Evolutionary conservation across 2,113 vertebrate species (phyloP).

Genomic region (Paradisaea rubra): DNA sequence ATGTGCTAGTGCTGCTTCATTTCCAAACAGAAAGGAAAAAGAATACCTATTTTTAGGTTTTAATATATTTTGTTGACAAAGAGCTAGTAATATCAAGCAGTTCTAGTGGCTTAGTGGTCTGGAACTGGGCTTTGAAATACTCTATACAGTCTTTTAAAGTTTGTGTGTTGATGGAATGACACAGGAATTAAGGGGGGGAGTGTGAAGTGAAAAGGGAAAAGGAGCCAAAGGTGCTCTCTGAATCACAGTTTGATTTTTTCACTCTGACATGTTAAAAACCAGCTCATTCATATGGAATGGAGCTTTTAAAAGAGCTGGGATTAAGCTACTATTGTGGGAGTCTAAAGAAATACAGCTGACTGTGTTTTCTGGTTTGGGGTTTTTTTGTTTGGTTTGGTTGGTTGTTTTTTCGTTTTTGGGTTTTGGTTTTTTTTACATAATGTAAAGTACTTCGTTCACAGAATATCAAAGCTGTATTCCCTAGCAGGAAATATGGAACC

Average conservation of each 20-base stretch:
- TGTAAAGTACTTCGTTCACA: constrained; percentile 30
- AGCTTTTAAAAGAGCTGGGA: constrained; percentile 19
- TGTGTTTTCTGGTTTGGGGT: background rate
- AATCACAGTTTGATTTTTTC: constrained; percentile 16
- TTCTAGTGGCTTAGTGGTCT: background rate
- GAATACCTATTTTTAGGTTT: background rate
- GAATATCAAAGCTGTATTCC: constrained; percentile 1
- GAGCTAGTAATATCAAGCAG: background rate
- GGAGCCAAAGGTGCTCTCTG: constrained; percentile 9
- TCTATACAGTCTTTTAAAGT: background rate
- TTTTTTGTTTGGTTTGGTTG: background rate
- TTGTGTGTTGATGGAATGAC: background rate
- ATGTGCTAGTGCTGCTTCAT: background rate
- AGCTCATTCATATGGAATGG: constrained; percentile 8
- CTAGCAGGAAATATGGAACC: background rate
- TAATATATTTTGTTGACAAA: constrained; percentile 44
- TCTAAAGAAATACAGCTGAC: constrained; percentile 34
- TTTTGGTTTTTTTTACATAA: background rate
- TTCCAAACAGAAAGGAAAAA: background rate
- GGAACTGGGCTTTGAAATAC: background rate
- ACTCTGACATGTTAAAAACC: constrained; percentile 17
- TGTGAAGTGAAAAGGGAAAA: background rate
- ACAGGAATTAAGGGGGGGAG: background rate
- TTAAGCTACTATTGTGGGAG: constrained; percentile 22
- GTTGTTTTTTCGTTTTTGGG: background rate